Evolutionary conservation across 2,888 invertebrate species (phyloP).

Genomic region (Epirrhoe alternata): DNA sequence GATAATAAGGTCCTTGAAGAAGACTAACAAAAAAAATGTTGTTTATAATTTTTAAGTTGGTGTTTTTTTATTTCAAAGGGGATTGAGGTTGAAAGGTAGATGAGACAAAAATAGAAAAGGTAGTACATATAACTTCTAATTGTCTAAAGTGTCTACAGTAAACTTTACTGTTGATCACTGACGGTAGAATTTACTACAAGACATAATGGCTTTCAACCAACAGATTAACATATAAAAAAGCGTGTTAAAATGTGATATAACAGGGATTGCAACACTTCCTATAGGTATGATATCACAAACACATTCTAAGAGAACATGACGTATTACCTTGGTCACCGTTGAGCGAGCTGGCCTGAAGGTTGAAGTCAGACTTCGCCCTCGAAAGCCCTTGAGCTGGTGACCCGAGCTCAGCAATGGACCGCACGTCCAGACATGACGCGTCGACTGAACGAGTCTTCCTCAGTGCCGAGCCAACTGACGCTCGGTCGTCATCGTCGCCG

Average conservation of each 20-base stretch:
- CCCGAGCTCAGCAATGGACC: conserved; percentile 88
- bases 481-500: conserved; percentile 89
- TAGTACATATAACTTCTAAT: too few relatives aligned
- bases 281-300: not conserved
- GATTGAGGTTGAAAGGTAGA: too few relatives aligned
- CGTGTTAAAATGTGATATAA: too few relatives aligned
- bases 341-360: conserved; percentile 90
- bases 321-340: conserved; percentile 87
- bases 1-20: not conserved
- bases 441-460: conserved; percentile 95
- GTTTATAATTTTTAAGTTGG: too few relatives aligned
- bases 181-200: too few relatives aligned
- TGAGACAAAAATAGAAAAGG: too few relatives aligned
- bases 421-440: conserved; percentile 93
- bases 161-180: too few relatives aligned
- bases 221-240: too few relatives aligned
- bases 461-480: conserved; percentile 91
- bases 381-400: conserved; percentile 88
- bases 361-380: conserved; percentile 95
- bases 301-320: not conserved
- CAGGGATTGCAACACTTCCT: too few relatives aligned
- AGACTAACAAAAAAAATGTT: not conserved
- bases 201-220: too few relatives aligned
- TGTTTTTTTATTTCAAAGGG: too few relatives aligned
- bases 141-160: too few relatives aligned